Conservation (phyloP, 2,888 invertebrate species). For the Andrena marginata region DNA sequence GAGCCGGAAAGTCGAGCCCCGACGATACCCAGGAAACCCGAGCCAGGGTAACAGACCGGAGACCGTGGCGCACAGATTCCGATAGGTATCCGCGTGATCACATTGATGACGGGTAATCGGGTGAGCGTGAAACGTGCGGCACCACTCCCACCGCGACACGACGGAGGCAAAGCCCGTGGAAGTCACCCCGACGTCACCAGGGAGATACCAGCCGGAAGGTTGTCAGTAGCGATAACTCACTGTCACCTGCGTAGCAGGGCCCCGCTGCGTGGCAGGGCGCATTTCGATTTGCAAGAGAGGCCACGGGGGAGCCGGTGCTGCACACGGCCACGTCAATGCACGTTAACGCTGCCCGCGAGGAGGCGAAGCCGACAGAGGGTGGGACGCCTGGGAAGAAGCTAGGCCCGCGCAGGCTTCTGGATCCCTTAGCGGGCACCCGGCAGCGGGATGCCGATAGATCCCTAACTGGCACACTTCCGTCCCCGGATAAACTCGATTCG, state of each 20-base stretch:
- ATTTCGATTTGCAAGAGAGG: conserved; percentile 9
- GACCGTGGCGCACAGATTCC: neutral
- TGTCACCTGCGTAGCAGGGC: neutral
- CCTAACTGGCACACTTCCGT: neutral
- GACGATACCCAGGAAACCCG: neutral
- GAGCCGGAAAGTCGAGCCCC: neutral
- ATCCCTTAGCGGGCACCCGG: neutral
- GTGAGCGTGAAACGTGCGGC: neutral
- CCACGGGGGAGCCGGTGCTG: conserved; percentile 1
- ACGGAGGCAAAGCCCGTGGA: neutral
- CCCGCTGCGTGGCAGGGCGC: neutral
- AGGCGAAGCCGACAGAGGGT: conserved; percentile 1
- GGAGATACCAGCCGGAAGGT: neutral
- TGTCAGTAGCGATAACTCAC: neutral
- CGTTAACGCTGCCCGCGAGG: conserved; percentile 21
- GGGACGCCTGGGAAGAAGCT: neutral
- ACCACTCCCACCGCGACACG: conserved; percentile 1
- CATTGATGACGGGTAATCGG: neutral
- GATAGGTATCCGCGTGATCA: neutral
- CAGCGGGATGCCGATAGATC: neutral
- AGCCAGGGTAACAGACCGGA: neutral
- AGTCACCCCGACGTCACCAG: neutral
- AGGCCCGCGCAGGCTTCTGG: conserved; percentile 2
- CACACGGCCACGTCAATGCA: conserved; percentile 54
- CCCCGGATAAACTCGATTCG: too few species aligned